Conservation (phyloP, 1,140 invertebrate genomes). For the Drosophila subobscura region DNA sequence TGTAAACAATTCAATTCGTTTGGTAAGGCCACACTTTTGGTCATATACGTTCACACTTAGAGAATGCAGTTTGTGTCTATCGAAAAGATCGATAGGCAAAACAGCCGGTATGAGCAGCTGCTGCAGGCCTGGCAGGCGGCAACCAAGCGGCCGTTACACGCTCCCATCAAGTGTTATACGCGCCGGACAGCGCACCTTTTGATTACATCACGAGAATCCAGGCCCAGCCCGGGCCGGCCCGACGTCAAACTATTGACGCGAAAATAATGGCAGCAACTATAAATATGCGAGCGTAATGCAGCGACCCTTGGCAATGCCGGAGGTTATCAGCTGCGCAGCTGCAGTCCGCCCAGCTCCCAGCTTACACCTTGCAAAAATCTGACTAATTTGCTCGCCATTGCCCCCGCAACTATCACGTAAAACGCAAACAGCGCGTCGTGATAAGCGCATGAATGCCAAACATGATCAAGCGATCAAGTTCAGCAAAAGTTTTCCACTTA, state of each 20-base stretch:
- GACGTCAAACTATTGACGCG: slow-evolving; percentile 30
- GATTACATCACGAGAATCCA: slow-evolving; percentile 26
- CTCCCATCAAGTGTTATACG: background rate
- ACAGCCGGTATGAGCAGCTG: background rate
- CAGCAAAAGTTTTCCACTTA: slow-evolving; percentile 35
- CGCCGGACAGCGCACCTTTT: background rate
- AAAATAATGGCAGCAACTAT: slow-evolving; percentile 31
- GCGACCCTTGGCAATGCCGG: slow-evolving; percentile 21
- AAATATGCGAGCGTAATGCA: slow-evolving; percentile 32
- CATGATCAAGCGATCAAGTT: slow-evolving; percentile 72
- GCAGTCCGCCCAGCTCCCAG: slow-evolving; percentile 14
- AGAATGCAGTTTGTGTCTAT: background rate
- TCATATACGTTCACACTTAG: background rate
- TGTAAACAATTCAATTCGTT: slow-evolving; percentile 17
- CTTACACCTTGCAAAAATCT: slow-evolving; percentile 24
- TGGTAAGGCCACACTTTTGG: slow-evolving; percentile 2
- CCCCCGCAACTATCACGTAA: slow-evolving; percentile 55
- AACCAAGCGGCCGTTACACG: slow-evolving; percentile 26
- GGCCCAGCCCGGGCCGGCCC: no score
- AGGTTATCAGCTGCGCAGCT: slow-evolving; percentile 52
- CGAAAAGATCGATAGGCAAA: background rate
- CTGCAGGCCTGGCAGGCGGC: background rate
- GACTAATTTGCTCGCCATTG: slow-evolving; percentile 43
- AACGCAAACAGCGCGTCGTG: slow-evolving; percentile 53
- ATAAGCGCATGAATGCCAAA: slow-evolving; percentile 70